A percentile compares a stretch with the other conserved stretches of the same genome.
Evolutionary conservation across 2,113 vertebrate species (phyloP).

Genomic region (Macrotus californicus): DNA sequence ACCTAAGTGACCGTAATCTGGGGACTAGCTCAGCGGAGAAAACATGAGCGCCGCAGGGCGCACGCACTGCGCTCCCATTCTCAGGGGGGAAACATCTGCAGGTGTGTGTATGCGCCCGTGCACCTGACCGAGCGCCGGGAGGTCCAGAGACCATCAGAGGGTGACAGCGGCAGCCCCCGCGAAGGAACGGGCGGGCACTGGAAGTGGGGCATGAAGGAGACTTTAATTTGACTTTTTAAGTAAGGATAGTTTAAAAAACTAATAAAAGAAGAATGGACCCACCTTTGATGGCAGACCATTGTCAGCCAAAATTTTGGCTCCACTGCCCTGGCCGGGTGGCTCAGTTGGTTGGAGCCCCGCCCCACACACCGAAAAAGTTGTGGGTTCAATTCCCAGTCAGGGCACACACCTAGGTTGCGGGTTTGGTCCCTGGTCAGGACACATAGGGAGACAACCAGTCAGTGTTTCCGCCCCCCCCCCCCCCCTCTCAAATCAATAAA

Average conservation of each 20-base stretch:
- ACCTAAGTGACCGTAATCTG: background rate
- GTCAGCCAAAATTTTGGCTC: background rate
- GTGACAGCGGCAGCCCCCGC: background rate
- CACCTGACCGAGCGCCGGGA: background rate
- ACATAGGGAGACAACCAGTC: too few species aligned
- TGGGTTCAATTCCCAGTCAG: too few species aligned
- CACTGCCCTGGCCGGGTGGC: background rate
- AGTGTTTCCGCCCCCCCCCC: too few species aligned
- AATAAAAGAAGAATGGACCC: background rate
- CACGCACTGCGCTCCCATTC: background rate
- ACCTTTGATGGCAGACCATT: background rate
- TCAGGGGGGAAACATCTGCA: background rate
- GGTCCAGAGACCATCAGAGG: background rate
- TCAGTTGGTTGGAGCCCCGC: too few species aligned
- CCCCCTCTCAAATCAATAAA: too few species aligned
- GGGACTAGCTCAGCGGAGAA: background rate
- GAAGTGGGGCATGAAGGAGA: background rate
- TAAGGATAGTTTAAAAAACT: background rate
- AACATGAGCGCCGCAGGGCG: fast-evolving
- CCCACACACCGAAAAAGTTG: too few species aligned
- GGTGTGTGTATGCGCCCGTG: fast-evolving
- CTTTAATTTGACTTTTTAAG: background rate
- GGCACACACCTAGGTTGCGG: too few species aligned
- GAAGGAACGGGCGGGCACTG: background rate
- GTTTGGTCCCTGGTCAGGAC: too few species aligned